Evolutionary conservation across 2,797 vertebrate species (phyloP).

Genomic region (Spondyliosoma cantharus): DNA sequence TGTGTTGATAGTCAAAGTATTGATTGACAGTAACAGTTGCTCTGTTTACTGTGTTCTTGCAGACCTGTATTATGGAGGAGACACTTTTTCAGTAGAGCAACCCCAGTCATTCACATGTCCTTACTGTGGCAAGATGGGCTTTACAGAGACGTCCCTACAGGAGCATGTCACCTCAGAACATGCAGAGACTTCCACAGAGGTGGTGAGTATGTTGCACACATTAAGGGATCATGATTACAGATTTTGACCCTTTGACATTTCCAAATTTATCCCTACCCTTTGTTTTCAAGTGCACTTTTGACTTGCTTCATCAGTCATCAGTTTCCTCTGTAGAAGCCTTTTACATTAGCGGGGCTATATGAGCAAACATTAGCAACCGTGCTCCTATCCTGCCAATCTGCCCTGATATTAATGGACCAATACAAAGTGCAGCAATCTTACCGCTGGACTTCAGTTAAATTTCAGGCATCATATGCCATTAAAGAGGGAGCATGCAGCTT

Average conservation of each 20-base stretch:
- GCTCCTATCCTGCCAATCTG: too few relatives aligned
- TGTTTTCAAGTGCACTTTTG: too few relatives aligned
- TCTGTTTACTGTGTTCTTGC: conserved; percentile 53
- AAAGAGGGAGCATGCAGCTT: too few relatives aligned
- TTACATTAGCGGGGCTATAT: too few relatives aligned
- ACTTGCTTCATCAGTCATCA: not conserved
- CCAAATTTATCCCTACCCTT: too few relatives aligned
- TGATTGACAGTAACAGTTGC: not conserved
- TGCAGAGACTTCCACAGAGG: conserved; percentile 98
- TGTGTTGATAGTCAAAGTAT: not conserved
- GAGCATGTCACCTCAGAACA: conserved; percentile 99
- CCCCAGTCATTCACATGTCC: conserved; percentile 99
- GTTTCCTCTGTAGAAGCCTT: too few relatives aligned
- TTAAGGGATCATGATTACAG: not conserved
- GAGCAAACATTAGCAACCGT: too few relatives aligned
- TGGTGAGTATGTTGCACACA: conserved; percentile 86
- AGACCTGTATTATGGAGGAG: conserved; percentile 99
- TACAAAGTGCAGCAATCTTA: too few relatives aligned
- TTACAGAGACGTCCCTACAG: conserved; percentile 98
- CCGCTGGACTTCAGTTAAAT: too few relatives aligned
- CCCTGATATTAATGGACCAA: too few relatives aligned
- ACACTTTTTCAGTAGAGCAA: conserved; percentile 99
- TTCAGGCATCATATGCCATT: too few relatives aligned
- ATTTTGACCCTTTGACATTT: too few relatives aligned
- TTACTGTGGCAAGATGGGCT: conserved; percentile 99